Percentiles rank a stretch among this genome's conserved stretches.
Evolutionary conservation across 92 coral and sea anemone genomes (phyloP).

Genomic region (Micromussa lordhowensis): DNA sequence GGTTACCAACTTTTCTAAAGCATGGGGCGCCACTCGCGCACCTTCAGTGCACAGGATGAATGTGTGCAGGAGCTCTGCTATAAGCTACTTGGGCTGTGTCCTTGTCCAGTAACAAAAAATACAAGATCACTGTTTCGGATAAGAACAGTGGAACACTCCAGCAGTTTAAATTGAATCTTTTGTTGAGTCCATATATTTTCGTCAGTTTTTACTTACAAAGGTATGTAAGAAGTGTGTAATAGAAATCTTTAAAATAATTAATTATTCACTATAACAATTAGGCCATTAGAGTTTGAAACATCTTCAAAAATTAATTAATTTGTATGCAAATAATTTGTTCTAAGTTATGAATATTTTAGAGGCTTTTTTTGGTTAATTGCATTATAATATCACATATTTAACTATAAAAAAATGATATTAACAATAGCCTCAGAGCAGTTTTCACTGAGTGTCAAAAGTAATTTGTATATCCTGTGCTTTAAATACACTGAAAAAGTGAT

Average conservation of each 20-base stretch:
- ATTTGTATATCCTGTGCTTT: no score
- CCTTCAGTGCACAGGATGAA: no score
- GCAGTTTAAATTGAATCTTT: background rate
- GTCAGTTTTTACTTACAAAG: background rate
- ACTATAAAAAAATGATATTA: no score
- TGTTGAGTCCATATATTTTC: constrained; percentile 11
- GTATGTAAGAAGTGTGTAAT: background rate
- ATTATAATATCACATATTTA: background rate
- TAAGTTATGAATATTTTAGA: background rate
- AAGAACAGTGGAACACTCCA: no score
- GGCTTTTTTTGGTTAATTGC: background rate
- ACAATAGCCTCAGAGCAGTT: background rate
- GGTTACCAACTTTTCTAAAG: no score
- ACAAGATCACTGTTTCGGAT: background rate
- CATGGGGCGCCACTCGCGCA: no score
- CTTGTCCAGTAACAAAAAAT: background rate
- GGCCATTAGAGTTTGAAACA: background rate
- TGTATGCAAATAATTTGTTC: background rate
- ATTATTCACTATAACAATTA: background rate
- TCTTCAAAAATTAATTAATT: background rate
- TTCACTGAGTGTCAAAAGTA: no score
- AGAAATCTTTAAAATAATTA: constrained; percentile 16
- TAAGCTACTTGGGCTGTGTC: no score
- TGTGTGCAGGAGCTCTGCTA: no score
- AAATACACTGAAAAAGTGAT: no score